Evolutionary conservation across 2,888 invertebrate genomes (phyloP).

Genomic region (Orchestes rusci): DNA sequence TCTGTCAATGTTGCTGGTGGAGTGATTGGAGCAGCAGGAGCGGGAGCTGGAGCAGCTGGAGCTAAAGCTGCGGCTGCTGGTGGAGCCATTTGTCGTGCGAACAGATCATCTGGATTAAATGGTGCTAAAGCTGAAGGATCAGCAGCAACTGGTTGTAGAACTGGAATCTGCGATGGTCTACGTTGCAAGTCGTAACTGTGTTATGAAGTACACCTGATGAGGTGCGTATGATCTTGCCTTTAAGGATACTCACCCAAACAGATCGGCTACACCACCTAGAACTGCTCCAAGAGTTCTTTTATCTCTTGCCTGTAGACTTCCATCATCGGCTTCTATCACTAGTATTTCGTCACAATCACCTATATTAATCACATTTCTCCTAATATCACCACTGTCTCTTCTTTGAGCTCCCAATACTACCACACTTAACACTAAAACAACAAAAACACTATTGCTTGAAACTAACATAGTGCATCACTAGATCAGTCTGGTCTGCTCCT

Average conservation of each 20-base stretch:
- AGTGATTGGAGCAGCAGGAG: constrained; percentile 19
- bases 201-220: too few relatives aligned
- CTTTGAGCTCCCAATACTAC: constrained; percentile 17
- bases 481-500: constrained; percentile 9
- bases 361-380: constrained; percentile 4
- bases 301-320: constrained; percentile 22
- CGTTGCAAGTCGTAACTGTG: constrained; percentile 19
- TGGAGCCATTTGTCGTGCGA: constrained; percentile 16
- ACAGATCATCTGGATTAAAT: constrained; percentile 24
- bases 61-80: constrained; percentile 28
- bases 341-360: constrained; percentile 10
- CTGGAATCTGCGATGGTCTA: constrained; percentile 12
- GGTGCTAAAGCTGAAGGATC: constrained; percentile 18
- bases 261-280: constrained; percentile 39
- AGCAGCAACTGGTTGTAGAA: constrained; percentile 17
- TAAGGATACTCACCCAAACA: constrained; percentile 43
- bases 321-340: constrained; percentile 10
- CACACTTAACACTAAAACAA: constrained; percentile 17
- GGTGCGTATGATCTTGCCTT: too few relatives aligned
- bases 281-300: constrained; percentile 42
- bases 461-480: constrained; percentile 30
- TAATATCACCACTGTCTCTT: constrained; percentile 8
- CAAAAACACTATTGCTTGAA: constrained; percentile 19
- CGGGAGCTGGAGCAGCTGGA: constrained; percentile 25
- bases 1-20: constrained; percentile 37